Evolutionary conservation across 2,888 invertebrate species (phyloP).

Genomic region (Latrodectus elegans): DNA sequence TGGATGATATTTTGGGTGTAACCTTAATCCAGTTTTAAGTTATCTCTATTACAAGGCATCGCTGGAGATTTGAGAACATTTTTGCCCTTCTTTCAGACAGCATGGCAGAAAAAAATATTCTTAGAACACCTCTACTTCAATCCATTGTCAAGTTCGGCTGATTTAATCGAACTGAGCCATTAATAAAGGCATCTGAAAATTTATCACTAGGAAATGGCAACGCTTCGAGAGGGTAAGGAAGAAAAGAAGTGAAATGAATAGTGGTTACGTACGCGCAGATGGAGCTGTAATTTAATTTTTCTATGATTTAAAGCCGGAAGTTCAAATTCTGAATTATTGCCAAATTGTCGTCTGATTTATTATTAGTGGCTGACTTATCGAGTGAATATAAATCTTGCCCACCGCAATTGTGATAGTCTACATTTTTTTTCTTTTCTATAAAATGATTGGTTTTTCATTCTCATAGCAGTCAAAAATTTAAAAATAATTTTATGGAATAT

Average conservation of each 20-base stretch:
- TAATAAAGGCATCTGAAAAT: slow-evolving; percentile 35
- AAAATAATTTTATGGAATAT: too few relatives aligned
- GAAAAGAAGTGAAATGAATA: slow-evolving; percentile 23
- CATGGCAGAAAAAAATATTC: slow-evolving; percentile 20
- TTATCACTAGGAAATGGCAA: slow-evolving; percentile 39
- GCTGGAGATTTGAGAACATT: slow-evolving; percentile 13
- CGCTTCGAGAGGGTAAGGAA: slow-evolving; percentile 12
- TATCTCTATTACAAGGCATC: slow-evolving; percentile 10
- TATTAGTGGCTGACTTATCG: slow-evolving; percentile 11
- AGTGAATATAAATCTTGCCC: slow-evolving; percentile 9
- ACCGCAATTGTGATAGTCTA: neutral
- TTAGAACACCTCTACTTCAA: slow-evolving; percentile 34
- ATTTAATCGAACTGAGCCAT: slow-evolving; percentile 31
- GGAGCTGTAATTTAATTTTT: slow-evolving; percentile 48
- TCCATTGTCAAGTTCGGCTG: slow-evolving; percentile 12
- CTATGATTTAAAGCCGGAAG: slow-evolving; percentile 33
- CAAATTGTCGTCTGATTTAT: slow-evolving; percentile 37
- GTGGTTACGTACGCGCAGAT: slow-evolving; percentile 19
- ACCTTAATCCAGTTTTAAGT: slow-evolving; percentile 21
- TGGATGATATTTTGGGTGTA: slow-evolving; percentile 54
- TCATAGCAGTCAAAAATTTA: too few relatives aligned
- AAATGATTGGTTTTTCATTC: too few relatives aligned
- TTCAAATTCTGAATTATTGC: slow-evolving; percentile 17
- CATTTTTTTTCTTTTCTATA: neutral
- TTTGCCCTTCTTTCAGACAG: neutral